A percentile compares a stretch with the other conserved stretches of the same genome.
These are phyloP conservation scores for Acronicta aceris DNA, from an alignment of 2,888 invertebrate species.

Conservation along the genomic window DNA sequence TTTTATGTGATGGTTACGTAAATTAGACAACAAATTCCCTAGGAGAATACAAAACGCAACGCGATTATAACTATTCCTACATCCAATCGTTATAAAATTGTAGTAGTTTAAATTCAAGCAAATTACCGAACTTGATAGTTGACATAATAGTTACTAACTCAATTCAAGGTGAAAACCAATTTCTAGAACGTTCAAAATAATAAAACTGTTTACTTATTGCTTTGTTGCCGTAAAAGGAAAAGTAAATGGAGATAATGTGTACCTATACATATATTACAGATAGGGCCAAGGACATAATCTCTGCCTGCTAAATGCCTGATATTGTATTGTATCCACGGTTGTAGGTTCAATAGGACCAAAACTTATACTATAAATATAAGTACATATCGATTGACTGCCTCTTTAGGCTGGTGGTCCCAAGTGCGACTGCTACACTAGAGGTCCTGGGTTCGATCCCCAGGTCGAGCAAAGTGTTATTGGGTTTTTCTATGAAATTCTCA, in stretches of 20 bases:
- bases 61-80: constrained; percentile 34
- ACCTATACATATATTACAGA: not conserved
- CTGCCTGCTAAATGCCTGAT: constrained; percentile 17
- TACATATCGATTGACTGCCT: too few species aligned
- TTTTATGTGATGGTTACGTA: too few species aligned
- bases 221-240: constrained; percentile 26
- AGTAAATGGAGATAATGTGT: constrained; percentile 2
- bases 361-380: too few species aligned
- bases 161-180: constrained; percentile 35
- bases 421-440: too few species aligned
- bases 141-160: constrained; percentile 25
- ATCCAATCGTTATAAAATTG: constrained; percentile 25
- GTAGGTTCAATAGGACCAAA: too few species aligned
- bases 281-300: not conserved
- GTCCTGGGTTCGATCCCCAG: too few species aligned
- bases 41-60: too few species aligned
- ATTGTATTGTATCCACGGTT: too few species aligned
- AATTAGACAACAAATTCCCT: too few species aligned
- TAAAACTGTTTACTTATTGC: constrained; percentile 18
- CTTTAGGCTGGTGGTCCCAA: too few species aligned
- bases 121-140: constrained; percentile 41
- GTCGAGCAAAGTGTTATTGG: too few species aligned
- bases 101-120: constrained; percentile 30
- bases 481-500: too few species aligned
- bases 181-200: constrained; percentile 13